phyloP scores from a whole-genome alignment of 2,888 invertebrate species.

The Sinohyriopsis cumingii region DNA sequence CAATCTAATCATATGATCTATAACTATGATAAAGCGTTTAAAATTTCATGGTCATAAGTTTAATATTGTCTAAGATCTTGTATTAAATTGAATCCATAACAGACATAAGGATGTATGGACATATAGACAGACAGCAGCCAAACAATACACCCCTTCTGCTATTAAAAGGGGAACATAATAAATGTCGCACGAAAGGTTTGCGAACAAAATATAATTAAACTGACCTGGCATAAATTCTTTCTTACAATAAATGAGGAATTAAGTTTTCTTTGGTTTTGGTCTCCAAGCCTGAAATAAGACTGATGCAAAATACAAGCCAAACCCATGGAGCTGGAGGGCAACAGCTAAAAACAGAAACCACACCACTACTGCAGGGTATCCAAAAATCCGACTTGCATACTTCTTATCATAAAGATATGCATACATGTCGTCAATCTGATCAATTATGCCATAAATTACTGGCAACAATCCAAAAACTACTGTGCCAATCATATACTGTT shows the following conservation, averaged over 20 bases:
- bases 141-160: too few relatives aligned
- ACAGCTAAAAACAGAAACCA: slow-evolving; percentile 93
- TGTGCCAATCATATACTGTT: slow-evolving; percentile 79
- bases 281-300: slow-evolving; percentile 68
- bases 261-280: slow-evolving; percentile 44
- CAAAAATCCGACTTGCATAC: slow-evolving; percentile 75
- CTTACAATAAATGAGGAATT: not conserved
- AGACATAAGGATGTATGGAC: too few relatives aligned
- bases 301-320: slow-evolving; percentile 65
- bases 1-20: too few relatives aligned
- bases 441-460: slow-evolving; percentile 84
- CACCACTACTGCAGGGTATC: slow-evolving; percentile 89
- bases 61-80: too few relatives aligned
- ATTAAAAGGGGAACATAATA: too few relatives aligned
- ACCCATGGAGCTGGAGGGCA: slow-evolving; percentile 83
- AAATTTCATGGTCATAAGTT: too few relatives aligned
- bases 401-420: slow-evolving; percentile 81
- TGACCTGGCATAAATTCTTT: too few relatives aligned
- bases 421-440: slow-evolving; percentile 89
- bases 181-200: too few relatives aligned
- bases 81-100: too few relatives aligned
- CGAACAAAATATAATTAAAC: too few relatives aligned
- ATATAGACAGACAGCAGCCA: too few relatives aligned
- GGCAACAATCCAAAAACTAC: slow-evolving; percentile 86
- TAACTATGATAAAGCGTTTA: too few relatives aligned